Base-by-base conservation (phyloP, 2,113 vertebrate genomes). In the Triplophysa rosa region DNA sequence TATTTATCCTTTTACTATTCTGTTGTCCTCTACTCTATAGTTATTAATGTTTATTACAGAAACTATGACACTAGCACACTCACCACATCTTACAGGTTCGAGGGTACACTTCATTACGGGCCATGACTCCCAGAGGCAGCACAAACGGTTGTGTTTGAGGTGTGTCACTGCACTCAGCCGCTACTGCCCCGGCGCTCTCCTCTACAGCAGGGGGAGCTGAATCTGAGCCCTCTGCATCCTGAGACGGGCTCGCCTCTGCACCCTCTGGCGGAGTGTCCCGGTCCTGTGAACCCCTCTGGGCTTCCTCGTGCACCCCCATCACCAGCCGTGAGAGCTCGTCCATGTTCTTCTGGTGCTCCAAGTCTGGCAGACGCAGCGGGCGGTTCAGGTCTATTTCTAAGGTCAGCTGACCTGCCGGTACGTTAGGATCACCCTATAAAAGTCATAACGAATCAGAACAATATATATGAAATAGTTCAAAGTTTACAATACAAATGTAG, bases 401-500 rank as follows among this genome's bases (percentile, higher is more conserved):
- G 0, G 97, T 99, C 85, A 98, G 94, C 85, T 99, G 97, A 5
- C 98, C 97, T 0, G 97, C 98, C 13, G 98, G 98, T 84, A 99
- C 98, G 82, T 99, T 98, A 68, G 98, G 98, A 87, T 99, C 98
- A 29, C 98, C 98, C 98, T 99, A 77, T 0, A 81, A 33, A 37
- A 49, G 33, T 37, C 47, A 4, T 8, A 77, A 45, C 13, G 24
- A 23, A 45, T 49, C 9, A 1, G 33, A 62, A 64, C 24, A 67
- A 45, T 61, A 45, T 6, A 79, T 1, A 70, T 14, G 5, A 37
- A 37, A 6, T 37, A 37, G 33, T 37, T 37, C 6, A 37, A 7
- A 37, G 33, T 37, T 7, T 37, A 37, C 33, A 7, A 37, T 29
- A 4, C 4, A 29, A 29, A 29, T 29, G 3, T 29, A 29, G 29